phyloP scores from a whole-genome alignment of 2,888 invertebrate species.

The Drosophila demipolita region DNA sequence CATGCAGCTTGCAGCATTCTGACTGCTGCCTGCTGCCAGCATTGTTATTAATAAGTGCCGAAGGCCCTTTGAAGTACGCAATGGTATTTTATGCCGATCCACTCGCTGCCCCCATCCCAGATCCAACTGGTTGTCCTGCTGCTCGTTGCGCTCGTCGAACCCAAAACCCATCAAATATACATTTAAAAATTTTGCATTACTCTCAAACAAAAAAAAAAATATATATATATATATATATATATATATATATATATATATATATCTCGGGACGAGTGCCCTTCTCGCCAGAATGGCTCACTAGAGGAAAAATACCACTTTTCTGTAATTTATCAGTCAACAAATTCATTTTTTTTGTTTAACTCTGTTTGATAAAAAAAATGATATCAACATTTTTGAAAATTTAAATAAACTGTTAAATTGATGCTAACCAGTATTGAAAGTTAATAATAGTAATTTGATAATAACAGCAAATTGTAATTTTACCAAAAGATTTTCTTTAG shows the following conservation, averaged over 20 bases:
- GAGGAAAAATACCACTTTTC: not conserved
- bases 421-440: not conserved
- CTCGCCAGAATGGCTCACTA: not conserved
- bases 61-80: conserved; percentile 49
- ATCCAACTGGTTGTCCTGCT: not conserved
- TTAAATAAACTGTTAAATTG: not conserved
- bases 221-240: not conserved
- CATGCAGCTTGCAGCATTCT: conserved; percentile 9
- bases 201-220: conserved; percentile 5
- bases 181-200: conserved; percentile 42
- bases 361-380: not conserved
- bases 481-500: not conserved
- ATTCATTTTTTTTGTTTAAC: not conserved
- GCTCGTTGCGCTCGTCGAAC: conserved; percentile 31
- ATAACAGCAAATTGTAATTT: not conserved
- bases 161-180: conserved; percentile 50
- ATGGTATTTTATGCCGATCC: conserved; percentile 20
- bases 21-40: not conserved
- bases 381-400: not conserved
- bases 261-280: not conserved
- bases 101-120: not conserved
- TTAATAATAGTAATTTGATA: not conserved
- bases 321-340: not conserved
- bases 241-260: not conserved
- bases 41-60: conserved; percentile 48